phyloP scores from a whole-genome alignment of 1,140 invertebrate species.

The Caerostris darwini region DNA sequence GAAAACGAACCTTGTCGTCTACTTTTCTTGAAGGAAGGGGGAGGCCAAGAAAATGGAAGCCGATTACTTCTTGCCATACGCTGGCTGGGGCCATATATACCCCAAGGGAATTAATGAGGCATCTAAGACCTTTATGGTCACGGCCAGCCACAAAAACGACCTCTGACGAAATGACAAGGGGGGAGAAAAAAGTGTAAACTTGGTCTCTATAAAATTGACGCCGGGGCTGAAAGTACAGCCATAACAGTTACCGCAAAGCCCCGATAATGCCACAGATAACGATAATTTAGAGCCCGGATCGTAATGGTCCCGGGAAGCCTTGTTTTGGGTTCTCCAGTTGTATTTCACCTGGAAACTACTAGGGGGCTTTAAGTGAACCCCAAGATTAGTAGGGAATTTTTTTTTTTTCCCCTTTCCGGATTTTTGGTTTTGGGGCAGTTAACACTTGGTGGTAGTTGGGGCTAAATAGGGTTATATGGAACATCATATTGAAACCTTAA shows the following conservation, averaged over 20 bases:
- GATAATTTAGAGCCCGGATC: slow-evolving; percentile 70
- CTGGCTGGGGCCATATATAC: neutral
- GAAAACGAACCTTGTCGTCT: slow-evolving; percentile 40
- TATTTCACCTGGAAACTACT: slow-evolving; percentile 67
- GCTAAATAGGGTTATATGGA: slow-evolving; percentile 37
- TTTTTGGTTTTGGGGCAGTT: slow-evolving; percentile 45
- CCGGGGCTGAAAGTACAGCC: slow-evolving; percentile 44
- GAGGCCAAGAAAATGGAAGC: slow-evolving; percentile 45
- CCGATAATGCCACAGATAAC: slow-evolving; percentile 74
- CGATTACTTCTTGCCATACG: slow-evolving; percentile 58
- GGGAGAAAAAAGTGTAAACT: slow-evolving; percentile 48
- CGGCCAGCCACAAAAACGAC: slow-evolving; percentile 62
- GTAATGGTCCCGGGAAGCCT: slow-evolving; percentile 37
- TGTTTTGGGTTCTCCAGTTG: slow-evolving; percentile 65
- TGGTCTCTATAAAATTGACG: slow-evolving; percentile 74
- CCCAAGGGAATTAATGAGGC: slow-evolving; percentile 63
- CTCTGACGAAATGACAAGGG: slow-evolving; percentile 54
- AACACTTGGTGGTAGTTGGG: too few species aligned
- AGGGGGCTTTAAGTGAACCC: neutral
- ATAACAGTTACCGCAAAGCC: slow-evolving; percentile 76
- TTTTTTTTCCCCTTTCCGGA: neutral
- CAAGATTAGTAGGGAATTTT: slow-evolving; percentile 32
- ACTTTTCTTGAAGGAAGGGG: neutral
- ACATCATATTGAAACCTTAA: slow-evolving; percentile 38
- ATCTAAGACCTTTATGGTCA: slow-evolving; percentile 75